phyloP scores from a whole-genome alignment of 2,888 invertebrate species.

The Brenthis hecate region DNA sequence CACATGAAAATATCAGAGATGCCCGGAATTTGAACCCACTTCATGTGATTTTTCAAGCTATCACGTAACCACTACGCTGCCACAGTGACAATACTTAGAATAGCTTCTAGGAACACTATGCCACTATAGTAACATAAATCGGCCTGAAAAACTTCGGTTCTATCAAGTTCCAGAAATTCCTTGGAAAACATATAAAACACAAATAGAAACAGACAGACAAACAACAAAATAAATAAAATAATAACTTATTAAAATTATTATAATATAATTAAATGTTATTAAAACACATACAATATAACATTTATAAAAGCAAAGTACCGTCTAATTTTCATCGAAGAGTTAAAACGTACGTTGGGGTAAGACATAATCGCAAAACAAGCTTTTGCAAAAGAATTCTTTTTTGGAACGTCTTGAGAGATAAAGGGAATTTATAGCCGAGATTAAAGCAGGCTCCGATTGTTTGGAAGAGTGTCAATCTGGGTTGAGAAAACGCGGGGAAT shows the following conservation, averaged over 20 bases:
- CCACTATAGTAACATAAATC: no score
- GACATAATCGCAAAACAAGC: conserved; percentile 53
- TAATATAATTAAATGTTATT: not conserved
- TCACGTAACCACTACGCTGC: no score
- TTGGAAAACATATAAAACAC: no score
- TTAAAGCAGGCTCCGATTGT: conserved; percentile 68
- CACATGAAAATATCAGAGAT: no score
- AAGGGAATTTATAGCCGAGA: conserved; percentile 76
- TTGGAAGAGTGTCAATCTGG: conserved; percentile 70
- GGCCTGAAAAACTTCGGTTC: no score
- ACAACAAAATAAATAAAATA: not conserved
- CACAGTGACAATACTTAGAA: no score
- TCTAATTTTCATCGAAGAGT: conserved; percentile 23
- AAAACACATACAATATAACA: not conserved
- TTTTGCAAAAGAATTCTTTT: conserved; percentile 51
- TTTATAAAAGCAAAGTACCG: conserved; percentile 1
- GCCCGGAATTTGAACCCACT: no score
- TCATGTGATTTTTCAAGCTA: no score
- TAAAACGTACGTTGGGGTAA: conserved; percentile 29
- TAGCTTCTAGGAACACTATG: no score
- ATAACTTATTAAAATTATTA: not conserved
- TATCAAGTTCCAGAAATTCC: no score
- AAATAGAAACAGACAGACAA: no score
- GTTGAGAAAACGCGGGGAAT: conserved; percentile 48
- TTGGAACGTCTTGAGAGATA: conserved; percentile 58